These are phyloP conservation scores for Microtus ochrogaster DNA, from an alignment of 2,113 vertebrate genomes.

Conservation along the genomic window DNA sequence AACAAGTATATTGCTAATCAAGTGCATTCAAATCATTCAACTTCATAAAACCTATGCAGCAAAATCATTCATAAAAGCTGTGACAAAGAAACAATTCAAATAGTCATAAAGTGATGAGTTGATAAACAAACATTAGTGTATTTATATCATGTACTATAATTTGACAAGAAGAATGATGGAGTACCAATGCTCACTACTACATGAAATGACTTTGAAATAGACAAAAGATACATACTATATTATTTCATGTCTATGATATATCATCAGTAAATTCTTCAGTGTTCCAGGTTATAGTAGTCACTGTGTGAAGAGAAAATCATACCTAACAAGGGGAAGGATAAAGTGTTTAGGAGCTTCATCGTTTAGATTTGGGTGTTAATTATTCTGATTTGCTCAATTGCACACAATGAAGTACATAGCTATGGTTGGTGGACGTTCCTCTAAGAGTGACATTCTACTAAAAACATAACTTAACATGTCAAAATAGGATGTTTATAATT, in stretches of 20 bases:
- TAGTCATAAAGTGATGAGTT: not conserved
- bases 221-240: not conserved
- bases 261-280: not conserved
- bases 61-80: constrained; percentile 25
- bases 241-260: not conserved
- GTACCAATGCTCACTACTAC: not conserved
- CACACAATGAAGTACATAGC: constrained; percentile 4
- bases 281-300: not conserved
- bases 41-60: not conserved
- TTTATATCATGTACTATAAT: not conserved
- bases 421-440: constrained; percentile 7
- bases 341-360: not conserved
- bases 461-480: constrained; percentile 21
- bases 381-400: not conserved
- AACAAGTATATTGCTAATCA: not conserved
- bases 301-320: not conserved
- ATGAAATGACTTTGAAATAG: not conserved
- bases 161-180: not conserved
- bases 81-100: not conserved
- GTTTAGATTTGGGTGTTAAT: not conserved
- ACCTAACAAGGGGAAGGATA: not conserved
- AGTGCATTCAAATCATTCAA: not conserved
- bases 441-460: not conserved
- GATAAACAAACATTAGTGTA: not conserved
- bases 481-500: constrained; percentile 62